Percentiles rank a stretch among this genome's conserved stretches.
phyloP scores from a whole-genome alignment of 2,113 vertebrate species.

The Vireo altiloquus region DNA sequence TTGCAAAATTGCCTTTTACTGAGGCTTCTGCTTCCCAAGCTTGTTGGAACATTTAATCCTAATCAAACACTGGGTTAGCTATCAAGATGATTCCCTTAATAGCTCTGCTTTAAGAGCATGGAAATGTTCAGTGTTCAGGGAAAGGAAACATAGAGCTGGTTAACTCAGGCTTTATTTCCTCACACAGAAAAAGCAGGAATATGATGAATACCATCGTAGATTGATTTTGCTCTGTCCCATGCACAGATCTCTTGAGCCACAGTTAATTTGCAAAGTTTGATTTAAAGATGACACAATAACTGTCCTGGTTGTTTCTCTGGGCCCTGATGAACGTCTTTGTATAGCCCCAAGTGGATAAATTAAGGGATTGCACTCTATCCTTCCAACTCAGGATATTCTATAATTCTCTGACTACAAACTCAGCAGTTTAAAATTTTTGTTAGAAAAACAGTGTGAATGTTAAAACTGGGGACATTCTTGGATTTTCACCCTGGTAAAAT shows the following conservation, averaged over 20 bases:
- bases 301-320: neutral
- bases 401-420: neutral
- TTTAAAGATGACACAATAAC: neutral
- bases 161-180: neutral
- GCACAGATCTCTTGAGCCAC: neutral
- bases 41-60: neutral
- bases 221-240: neutral
- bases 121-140: neutral
- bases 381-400: neutral
- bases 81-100: neutral
- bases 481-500: neutral
- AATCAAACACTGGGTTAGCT: neutral
- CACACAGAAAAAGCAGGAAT: neutral
- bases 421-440: neutral
- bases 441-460: neutral
- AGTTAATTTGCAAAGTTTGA: neutral
- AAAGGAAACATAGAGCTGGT: neutral
- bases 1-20: neutral
- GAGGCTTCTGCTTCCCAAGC: neutral
- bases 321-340: neutral
- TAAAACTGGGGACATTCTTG: rapidly evolving
- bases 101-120: neutral
- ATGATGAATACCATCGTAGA: neutral
- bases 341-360: neutral
- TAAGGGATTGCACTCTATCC: neutral